Conservation (phyloP, 2,888 invertebrate genomes). For the Flexamia atlantica region DNA sequence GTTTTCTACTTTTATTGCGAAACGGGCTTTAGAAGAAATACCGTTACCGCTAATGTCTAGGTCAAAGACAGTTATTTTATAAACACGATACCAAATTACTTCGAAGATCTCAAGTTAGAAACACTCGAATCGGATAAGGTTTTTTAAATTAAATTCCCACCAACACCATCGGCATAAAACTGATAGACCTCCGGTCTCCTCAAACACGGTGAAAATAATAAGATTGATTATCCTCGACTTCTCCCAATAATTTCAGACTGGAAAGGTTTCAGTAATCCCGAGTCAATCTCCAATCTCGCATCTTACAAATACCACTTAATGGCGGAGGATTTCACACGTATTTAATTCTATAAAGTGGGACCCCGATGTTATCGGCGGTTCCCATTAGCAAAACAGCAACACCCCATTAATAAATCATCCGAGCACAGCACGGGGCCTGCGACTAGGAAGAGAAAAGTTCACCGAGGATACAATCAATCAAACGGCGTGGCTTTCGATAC, state of each 20-base stretch:
- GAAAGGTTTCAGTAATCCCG: no score
- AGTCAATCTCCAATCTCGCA: background rate
- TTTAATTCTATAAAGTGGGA: conserved; percentile 25
- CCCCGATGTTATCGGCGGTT: conserved; percentile 9
- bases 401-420: conserved; percentile 36
- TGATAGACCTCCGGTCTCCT: no score
- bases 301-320: conserved; percentile 8
- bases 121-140: background rate
- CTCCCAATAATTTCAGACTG: no score
- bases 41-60: no score
- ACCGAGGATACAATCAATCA: conserved; percentile 34
- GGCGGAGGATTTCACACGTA: conserved; percentile 37
- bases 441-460: conserved; percentile 13
- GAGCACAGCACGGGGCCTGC: background rate
- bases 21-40: background rate
- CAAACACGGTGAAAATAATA: no score
- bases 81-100: no score
- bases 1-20: background rate
- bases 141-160: no score
- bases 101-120: no score
- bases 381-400: conserved; percentile 26
- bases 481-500: background rate
- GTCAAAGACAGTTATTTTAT: no score
- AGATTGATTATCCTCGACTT: no score
- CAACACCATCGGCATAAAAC: no score